Base-by-base conservation (phyloP, 2,113 vertebrate genomes). In the Dasyurus viverrinus region DNA sequence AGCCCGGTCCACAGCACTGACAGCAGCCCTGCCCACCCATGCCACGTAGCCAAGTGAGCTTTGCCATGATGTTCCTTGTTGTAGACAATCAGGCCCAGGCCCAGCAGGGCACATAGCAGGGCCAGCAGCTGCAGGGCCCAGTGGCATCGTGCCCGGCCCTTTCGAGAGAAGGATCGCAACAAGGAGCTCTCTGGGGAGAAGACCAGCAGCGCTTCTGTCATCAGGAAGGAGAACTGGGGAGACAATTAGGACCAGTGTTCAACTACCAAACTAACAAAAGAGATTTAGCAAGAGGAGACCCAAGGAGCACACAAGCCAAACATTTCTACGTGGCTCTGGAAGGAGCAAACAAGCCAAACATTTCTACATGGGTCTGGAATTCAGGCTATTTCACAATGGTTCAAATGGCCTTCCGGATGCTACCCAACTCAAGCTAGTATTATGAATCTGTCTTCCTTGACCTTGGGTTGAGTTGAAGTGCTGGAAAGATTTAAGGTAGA, bases 171-270 rank as follows among this genome's bases (percentile, higher is more conserved):
- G 93, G 97, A 98, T 92, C 96, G 98, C 54, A 99, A 96, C 90
- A 98, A 98, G 2, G 99, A 99, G 47, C 98, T 99, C 92, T 99
- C 98, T 0, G 99, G 99, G 6, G 99, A 99, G 98, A 99, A 99
- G 7, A 99, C 98, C 92, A 99, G 98, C 89, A 99, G 96, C 25
- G 99, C 99, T 96, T 99, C 99, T 0, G 99, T 99, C 99, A 99
- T 99, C 97, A 99, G 98, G 97, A 99, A 99, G 55, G 99, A 99
- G 97, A 99, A 99, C 99, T 99, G 98, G 36, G 95, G 60, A 97
- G 94, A 97, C 24, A 96, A 46, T 95, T 6, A 84, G 5, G 68
- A 23, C n/a, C 93, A 90, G 92, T 22, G 22, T 84, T 84, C n/a
- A 84, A 84, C 6, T 7, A n/a, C 14, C 60, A 95, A 50, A 89